Conservation (phyloP, 2,888 invertebrate genomes). For the Latrodectus hesperus region DNA sequence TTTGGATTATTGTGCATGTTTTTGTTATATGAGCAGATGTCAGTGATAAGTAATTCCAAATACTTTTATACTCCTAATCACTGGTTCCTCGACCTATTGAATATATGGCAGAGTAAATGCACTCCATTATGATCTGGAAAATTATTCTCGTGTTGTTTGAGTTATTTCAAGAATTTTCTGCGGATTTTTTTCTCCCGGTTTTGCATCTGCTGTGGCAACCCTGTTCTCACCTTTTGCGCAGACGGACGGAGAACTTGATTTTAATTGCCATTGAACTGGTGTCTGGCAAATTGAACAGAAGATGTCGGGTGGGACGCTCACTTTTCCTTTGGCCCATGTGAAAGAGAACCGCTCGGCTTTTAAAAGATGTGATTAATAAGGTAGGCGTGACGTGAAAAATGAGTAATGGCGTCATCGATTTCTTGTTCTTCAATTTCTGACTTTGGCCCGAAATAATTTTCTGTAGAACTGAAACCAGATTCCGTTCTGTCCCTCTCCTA, state of each 20-base stretch:
- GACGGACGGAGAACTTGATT: slow-evolving; percentile 58
- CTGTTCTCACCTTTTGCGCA: background rate
- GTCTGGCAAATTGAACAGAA: slow-evolving; percentile 41
- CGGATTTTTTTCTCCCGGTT: too few relatives aligned
- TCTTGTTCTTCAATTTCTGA: slow-evolving; percentile 51
- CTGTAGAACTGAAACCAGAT: slow-evolving; percentile 40
- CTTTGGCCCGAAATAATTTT: background rate
- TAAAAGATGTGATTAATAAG: slow-evolving; percentile 68
- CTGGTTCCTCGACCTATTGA: too few relatives aligned
- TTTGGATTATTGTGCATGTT: too few relatives aligned
- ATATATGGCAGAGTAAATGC: too few relatives aligned
- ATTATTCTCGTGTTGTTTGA: too few relatives aligned
- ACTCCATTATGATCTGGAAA: too few relatives aligned
- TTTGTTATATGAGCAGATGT: too few relatives aligned
- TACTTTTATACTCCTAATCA: too few relatives aligned
- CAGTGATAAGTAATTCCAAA: too few relatives aligned
- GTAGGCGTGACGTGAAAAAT: slow-evolving; percentile 65
- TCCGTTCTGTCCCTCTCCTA: slow-evolving; percentile 6
- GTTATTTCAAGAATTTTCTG: too few relatives aligned
- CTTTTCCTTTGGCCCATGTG: slow-evolving; percentile 11
- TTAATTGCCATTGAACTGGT: slow-evolving; percentile 58
- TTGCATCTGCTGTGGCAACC: too few relatives aligned
- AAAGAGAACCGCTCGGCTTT: slow-evolving; percentile 63
- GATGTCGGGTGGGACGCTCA: slow-evolving; percentile 27
- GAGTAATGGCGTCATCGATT: slow-evolving; percentile 69